phyloP scores from a whole-genome alignment of 2,113 vertebrate genomes.

The Psettodes erumei region DNA sequence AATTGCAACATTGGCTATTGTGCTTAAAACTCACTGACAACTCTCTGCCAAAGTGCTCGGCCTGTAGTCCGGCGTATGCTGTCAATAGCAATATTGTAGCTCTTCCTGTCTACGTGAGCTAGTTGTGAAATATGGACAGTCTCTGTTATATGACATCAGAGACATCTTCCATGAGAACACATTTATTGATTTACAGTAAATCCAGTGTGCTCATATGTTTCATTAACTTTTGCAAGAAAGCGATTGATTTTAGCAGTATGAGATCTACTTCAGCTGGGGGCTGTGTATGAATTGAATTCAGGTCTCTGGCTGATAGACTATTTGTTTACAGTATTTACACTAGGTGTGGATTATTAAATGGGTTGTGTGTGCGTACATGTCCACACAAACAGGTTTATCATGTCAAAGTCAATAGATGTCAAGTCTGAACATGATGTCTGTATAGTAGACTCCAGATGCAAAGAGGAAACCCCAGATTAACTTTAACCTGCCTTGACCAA shows the following conservation, averaged over 20 bases:
- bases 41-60: background rate
- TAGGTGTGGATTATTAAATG: slow-evolving; percentile 33
- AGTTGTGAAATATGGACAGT: slow-evolving; percentile 46
- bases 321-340: slow-evolving; percentile 54
- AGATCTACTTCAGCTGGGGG: slow-evolving; percentile 53
- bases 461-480: slow-evolving; percentile 1
- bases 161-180: slow-evolving; percentile 26
- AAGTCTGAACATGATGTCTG: slow-evolving; percentile 19
- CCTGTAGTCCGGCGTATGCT: background rate
- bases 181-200: slow-evolving; percentile 56
- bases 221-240: slow-evolving; percentile 67
- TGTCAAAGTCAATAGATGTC: slow-evolving; percentile 40
- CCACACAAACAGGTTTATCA: slow-evolving; percentile 11
- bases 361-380: background rate
- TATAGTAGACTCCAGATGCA: background rate
- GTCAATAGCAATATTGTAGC: slow-evolving; percentile 1
- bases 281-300: slow-evolving; percentile 56
- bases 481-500: slow-evolving; percentile 3
- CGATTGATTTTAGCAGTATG: slow-evolving; percentile 64
- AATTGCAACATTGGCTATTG: background rate
- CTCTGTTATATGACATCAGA: slow-evolving; percentile 26
- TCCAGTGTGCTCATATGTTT: slow-evolving; percentile 61
- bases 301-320: slow-evolving; percentile 40
- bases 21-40: slow-evolving; percentile 16
- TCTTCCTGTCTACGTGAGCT: slow-evolving; percentile 8